phyloP scores from a whole-genome alignment of 2,888 invertebrate species.

The Zootermopsis nevadensis region DNA sequence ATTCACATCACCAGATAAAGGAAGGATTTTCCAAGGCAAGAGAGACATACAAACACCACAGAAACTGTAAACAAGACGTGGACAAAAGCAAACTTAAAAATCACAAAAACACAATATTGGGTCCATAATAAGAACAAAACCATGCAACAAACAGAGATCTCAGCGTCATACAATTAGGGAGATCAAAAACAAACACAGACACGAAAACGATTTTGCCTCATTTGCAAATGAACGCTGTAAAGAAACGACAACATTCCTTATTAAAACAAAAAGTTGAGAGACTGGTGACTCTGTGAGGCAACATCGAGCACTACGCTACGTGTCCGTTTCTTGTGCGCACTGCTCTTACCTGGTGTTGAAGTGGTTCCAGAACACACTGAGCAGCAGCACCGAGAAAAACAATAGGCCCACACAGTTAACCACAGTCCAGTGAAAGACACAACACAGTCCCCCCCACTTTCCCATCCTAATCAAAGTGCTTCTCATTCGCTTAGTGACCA shows the following conservation, averaged over 20 bases:
- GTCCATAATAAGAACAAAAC: constrained; percentile 62
- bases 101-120: constrained; percentile 72
- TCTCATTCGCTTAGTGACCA: neutral
- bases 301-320: constrained; percentile 21
- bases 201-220: constrained; percentile 48
- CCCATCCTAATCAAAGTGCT: neutral
- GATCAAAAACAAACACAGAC: constrained; percentile 61
- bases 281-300: constrained; percentile 25
- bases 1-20: constrained; percentile 25
- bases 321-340: constrained; percentile 3
- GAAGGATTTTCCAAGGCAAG: constrained; percentile 11
- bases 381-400: constrained; percentile 76
- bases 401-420: constrained; percentile 52
- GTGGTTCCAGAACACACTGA: constrained; percentile 99
- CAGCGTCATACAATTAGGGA: constrained; percentile 48
- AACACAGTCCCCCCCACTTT: neutral
- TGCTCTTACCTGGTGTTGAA: constrained; percentile 96
- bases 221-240: constrained; percentile 12
- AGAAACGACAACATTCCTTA: constrained; percentile 7
- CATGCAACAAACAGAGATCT: constrained; percentile 61
- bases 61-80: constrained; percentile 22
- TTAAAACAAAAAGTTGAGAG: constrained; percentile 15
- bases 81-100: constrained; percentile 69
- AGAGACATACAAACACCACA: constrained; percentile 3
- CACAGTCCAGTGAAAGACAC: constrained; percentile 16